These are phyloP conservation scores for Physocephala rufipes DNA, from an alignment of 2,888 invertebrate species.

Conservation along the genomic window DNA sequence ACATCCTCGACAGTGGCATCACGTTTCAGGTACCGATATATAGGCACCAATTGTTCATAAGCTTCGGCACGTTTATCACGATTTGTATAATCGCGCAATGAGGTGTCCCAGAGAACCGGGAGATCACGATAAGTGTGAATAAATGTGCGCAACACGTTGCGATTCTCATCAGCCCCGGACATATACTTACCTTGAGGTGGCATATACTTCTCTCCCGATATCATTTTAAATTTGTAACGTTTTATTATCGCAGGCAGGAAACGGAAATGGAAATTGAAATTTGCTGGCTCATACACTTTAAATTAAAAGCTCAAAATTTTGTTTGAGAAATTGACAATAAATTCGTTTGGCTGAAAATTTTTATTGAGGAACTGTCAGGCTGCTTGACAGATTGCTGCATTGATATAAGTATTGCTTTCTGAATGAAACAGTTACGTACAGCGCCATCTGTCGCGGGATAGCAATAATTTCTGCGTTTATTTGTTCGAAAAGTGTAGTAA, in stretches of 20 bases:
- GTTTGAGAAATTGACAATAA: constrained; percentile 32
- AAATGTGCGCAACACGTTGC: constrained; percentile 58
- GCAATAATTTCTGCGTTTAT: not conserved
- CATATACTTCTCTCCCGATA: constrained; percentile 45
- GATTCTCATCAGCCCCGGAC: constrained; percentile 60
- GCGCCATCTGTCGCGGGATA: constrained; percentile 10
- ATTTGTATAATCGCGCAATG: constrained; percentile 60
- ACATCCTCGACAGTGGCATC: constrained; percentile 63
- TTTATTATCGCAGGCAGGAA: constrained; percentile 13
- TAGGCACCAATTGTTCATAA: constrained; percentile 55
- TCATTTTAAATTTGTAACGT: constrained; percentile 28
- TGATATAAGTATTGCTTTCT: constrained; percentile 47
- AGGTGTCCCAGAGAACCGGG: constrained; percentile 62
- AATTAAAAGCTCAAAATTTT: not conserved
- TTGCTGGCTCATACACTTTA: not conserved
- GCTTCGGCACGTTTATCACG: constrained; percentile 61
- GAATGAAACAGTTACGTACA: constrained; percentile 24
- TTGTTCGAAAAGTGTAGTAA: not conserved
- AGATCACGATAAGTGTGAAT: constrained; percentile 59
- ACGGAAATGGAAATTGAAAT: constrained; percentile 20
- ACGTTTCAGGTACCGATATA: constrained; percentile 58
- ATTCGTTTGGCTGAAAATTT: constrained; percentile 32
- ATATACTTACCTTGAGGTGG: constrained; percentile 45
- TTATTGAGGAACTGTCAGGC: constrained; percentile 59
- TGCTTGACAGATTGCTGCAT: constrained; percentile 59